phyloP scores from a whole-genome alignment of 2,888 invertebrate genomes.

The Drosophila leonis region DNA sequence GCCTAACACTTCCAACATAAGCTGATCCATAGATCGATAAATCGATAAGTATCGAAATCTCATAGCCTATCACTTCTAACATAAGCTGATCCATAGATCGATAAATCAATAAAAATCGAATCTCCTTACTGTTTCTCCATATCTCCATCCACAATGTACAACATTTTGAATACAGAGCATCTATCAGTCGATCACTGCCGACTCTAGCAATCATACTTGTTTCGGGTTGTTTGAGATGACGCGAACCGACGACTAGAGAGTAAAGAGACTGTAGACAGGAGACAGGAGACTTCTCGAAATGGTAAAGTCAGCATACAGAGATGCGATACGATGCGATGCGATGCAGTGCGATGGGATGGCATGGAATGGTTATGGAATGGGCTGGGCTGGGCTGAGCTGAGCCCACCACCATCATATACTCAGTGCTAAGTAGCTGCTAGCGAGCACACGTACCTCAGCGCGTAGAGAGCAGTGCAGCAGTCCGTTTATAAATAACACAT shows the following conservation, averaged over 20 bases:
- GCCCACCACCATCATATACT: not conserved
- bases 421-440: conserved; percentile 29
- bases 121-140: too few relatives aligned
- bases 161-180: not conserved
- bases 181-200: not conserved
- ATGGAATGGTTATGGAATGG: conserved; percentile 6
- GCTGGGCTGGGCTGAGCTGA: conserved; percentile 9
- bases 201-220: conserved; percentile 10
- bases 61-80: not conserved
- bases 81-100: not conserved
- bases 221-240: conserved; percentile 44
- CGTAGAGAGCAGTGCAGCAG: conserved; percentile 19
- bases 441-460: conserved; percentile 3
- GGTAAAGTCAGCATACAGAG: conserved; percentile 3
- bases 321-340: not conserved
- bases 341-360: not conserved
- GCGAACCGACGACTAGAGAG: conserved; percentile 31
- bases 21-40: not conserved
- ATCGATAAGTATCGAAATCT: not conserved
- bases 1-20: not conserved
- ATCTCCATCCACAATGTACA: too few relatives aligned
- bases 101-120: not conserved
- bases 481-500: conserved; percentile 70
- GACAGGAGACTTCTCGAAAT: conserved; percentile 23
- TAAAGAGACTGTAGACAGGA: conserved; percentile 19